Evolutionary conservation across 2,113 vertebrate genomes (phyloP).

Genomic region (Bos taurus): DNA sequence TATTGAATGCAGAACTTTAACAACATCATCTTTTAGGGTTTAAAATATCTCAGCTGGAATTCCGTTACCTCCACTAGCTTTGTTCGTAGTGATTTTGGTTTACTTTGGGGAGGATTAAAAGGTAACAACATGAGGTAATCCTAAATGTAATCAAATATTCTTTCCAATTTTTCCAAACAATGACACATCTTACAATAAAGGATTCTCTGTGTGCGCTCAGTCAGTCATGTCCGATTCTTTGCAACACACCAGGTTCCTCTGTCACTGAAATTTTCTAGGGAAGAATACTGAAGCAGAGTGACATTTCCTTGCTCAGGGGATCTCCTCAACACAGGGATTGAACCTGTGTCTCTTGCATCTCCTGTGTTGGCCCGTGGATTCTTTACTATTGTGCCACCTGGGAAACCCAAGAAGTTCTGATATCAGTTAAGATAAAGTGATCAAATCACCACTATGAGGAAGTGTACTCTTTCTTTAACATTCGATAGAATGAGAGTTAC

Average conservation of each 20-base stretch:
- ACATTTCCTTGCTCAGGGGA: not conserved
- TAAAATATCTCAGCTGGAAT: not conserved
- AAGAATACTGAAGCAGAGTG: not conserved
- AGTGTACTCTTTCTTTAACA: not conserved
- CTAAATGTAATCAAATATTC: not conserved
- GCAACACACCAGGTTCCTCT: not conserved
- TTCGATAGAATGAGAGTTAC: not conserved
- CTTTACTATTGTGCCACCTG: not conserved
- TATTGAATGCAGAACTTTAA: not conserved
- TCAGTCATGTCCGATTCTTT: not conserved
- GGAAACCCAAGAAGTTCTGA: not conserved
- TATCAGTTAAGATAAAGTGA: not conserved
- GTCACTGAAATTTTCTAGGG: not conserved
- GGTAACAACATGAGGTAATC: not conserved
- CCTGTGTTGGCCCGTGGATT: not conserved
- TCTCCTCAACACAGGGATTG: not conserved
- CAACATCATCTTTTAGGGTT: not conserved
- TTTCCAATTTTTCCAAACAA: not conserved
- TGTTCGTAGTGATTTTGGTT: fast-evolving
- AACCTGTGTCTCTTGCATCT: not conserved
- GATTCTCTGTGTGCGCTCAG: not conserved
- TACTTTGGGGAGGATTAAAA: not conserved
- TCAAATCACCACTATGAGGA: not conserved
- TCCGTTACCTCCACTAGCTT: not conserved
- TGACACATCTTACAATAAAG: not conserved